Conservation (phyloP, 2,113 vertebrate genomes). For the Etheostoma cragini region DNA sequence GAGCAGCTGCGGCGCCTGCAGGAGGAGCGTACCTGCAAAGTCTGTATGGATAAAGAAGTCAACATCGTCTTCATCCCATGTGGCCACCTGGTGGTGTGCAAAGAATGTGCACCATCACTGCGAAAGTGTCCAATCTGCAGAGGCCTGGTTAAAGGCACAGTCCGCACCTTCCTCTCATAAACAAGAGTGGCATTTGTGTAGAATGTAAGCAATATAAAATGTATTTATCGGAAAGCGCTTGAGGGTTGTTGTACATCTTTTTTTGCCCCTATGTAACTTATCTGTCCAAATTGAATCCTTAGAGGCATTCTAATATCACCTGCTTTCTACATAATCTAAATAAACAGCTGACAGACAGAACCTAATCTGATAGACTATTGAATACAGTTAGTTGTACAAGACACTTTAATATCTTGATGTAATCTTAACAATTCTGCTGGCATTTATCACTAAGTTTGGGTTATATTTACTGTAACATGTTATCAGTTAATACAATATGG, state of each 20-base stretch:
- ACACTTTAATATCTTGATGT: not conserved
- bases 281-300: not conserved
- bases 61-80: conserved; percentile 93
- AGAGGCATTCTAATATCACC: not conserved
- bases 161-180: conserved; percentile 85
- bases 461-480: not conserved
- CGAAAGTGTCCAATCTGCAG: conserved; percentile 92
- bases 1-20: conserved; percentile 87
- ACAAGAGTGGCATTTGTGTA: not conserved
- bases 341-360: not conserved
- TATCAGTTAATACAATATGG: not conserved
- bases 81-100: conserved; percentile 92
- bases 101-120: conserved; percentile 88
- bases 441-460: not conserved
- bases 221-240: not conserved
- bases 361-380: not conserved
- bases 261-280: not conserved
- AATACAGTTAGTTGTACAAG: not conserved
- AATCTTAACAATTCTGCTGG: not conserved
- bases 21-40: conserved; percentile 91
- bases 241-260: not conserved
- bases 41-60: conserved; percentile 92
- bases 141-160: conserved; percentile 84
- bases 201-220: conserved; percentile 50
- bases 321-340: not conserved